Base-by-base conservation (phyloP, 2,113 vertebrate genomes). In the Vidua chalybeata region DNA sequence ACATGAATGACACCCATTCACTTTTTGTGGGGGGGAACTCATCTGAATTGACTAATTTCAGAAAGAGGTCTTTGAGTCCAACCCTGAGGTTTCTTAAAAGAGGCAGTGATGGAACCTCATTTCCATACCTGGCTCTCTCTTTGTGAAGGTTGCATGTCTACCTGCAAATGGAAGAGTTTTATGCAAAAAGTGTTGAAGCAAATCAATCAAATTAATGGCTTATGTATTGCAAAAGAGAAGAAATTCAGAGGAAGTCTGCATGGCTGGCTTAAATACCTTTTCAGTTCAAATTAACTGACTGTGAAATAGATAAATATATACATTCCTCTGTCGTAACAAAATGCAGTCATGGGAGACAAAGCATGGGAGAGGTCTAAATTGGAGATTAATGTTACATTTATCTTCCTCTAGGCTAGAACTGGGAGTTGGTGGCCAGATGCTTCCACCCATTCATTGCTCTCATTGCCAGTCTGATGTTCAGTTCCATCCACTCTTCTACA, bases 101-200 rank as follows among this genome's bases (percentile, higher is more conserved):
- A 86, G 17, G 61, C 72, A 94, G 79, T 83, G 87, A 72, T 86
- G 76, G 92, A 93, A 90, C 41, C 39, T 96, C 67, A 93, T 95
- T 96, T 94, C 95, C 88, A 86, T 96, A 93, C 28, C 61, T 80
- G 90, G 59, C 68, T 11, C 80, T 13, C 49, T 13, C 48, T 90
- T 55, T 92, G 51, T 90, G 91, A 84, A 84, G 63, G 68, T 77
- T 96, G 59, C 62, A 68, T 41, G 41, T 56, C 67, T 88, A 90
- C 72, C 72, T 94, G 67, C 35, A 91, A 59, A 64, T 77, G 63
- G n/a, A 84, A 49, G n/a, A 49, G n/a, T 45, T 81, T 72, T 74
- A 79, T 48, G 39, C 20, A 90, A 75, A 79, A 74, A 66, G 30
- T 1, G 8, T 69, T 89, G 39, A 85, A 69, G 66, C 8, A 64